phyloP scores from a whole-genome alignment of 2,888 invertebrate genomes.

The Caenorhabditis sp. region DNA sequence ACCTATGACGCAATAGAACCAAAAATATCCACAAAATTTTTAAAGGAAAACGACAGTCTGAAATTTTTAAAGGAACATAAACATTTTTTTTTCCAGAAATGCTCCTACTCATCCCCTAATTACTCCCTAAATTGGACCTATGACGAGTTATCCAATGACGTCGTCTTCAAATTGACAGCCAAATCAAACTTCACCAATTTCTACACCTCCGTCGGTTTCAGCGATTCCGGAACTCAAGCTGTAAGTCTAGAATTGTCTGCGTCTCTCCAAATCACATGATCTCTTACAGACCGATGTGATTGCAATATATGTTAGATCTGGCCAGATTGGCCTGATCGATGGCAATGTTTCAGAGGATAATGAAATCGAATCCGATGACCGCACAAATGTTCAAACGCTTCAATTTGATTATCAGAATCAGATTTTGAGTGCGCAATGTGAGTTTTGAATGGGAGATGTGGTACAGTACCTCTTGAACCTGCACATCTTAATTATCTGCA shows the following conservation, averaged over 20 bases:
- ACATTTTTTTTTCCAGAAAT: constrained; percentile 18
- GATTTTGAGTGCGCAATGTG: constrained; percentile 48
- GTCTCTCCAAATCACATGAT: too few species aligned
- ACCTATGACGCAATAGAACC: too few species aligned
- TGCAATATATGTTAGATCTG: constrained; percentile 50
- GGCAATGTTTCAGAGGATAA: constrained; percentile 47
- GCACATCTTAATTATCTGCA: too few species aligned
- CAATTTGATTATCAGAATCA: constrained; percentile 46
- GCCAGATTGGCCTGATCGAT: constrained; percentile 55
- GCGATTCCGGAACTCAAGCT: constrained; percentile 21
- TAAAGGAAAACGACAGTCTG: too few species aligned
- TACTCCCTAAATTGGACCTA: constrained; percentile 50
- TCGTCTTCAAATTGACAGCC: constrained; percentile 50
- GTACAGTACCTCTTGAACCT: too few species aligned
- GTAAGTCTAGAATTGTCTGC: too few species aligned
- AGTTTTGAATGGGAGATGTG: constrained; percentile 1
- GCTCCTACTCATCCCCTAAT: constrained; percentile 38
- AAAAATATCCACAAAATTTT: too few species aligned
- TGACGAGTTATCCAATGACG: constrained; percentile 52
- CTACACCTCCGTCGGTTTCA: constrained; percentile 50
- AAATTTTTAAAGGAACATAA: not conserved
- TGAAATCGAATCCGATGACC: constrained; percentile 46
- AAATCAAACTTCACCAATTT: constrained; percentile 39
- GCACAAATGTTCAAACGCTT: constrained; percentile 56
- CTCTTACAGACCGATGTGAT: constrained; percentile 49